Evolutionary conservation across 2,113 vertebrate species (phyloP).

Genomic region (Alligator mississippiensis): DNA sequence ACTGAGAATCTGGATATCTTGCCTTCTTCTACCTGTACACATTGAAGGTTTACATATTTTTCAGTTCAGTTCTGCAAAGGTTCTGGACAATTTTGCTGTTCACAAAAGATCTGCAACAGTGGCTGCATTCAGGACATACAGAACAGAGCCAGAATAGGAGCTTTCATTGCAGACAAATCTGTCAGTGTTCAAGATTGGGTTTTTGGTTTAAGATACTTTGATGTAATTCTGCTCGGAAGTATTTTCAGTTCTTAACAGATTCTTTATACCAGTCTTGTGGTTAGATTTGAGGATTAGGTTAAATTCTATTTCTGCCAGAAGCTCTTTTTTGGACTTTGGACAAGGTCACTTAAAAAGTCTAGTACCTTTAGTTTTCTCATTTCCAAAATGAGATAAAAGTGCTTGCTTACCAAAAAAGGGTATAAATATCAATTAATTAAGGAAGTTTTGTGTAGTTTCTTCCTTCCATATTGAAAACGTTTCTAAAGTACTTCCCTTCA

Average conservation of each 20-base stretch:
- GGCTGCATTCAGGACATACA: not conserved
- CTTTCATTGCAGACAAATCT: not conserved
- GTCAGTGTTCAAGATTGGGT: not conserved
- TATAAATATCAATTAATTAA: not conserved
- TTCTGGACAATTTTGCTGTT: not conserved
- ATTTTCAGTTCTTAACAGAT: not conserved
- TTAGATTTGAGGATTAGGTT: not conserved
- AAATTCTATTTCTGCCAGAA: not conserved
- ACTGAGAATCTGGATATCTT: not conserved
- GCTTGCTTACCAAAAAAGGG: not conserved
- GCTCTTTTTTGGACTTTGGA: not conserved
- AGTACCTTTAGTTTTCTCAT: not conserved
- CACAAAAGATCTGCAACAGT: not conserved
- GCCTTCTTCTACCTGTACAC: not conserved
- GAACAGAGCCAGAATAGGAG: not conserved
- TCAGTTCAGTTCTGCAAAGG: not conserved
- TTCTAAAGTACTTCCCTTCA: not conserved
- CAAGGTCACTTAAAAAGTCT: not conserved
- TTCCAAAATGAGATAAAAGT: not conserved
- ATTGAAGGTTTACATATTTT: not conserved
- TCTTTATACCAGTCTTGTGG: not conserved
- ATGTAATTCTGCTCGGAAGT: not conserved
- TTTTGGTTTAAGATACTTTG: not conserved
- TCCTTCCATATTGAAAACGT: too few species aligned
- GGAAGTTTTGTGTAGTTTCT: too few species aligned